Evolutionary conservation across 2,113 vertebrate genomes (phyloP).

Genomic region (Progne subis): DNA sequence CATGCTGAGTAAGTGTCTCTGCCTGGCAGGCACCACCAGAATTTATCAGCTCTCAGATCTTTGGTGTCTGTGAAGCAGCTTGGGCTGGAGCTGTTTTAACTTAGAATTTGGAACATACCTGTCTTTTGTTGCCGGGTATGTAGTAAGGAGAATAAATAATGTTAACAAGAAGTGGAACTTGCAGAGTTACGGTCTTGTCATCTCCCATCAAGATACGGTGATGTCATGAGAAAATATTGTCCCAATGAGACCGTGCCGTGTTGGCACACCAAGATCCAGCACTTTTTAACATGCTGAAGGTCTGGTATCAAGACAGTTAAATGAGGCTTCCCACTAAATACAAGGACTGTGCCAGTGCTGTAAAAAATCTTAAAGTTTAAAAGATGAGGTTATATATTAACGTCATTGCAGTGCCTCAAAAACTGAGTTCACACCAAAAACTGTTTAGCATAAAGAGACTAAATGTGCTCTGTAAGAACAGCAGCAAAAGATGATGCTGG

Average conservation of each 20-base stretch:
- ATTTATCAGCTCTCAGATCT: neutral
- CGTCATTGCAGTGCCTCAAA: neutral
- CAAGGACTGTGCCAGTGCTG: neutral
- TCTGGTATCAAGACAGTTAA: neutral
- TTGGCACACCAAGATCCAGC: neutral
- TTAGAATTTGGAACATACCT: conserved; percentile 25
- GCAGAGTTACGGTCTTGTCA: neutral
- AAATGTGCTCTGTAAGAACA: neutral
- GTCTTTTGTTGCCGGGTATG: neutral
- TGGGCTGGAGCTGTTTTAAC: neutral
- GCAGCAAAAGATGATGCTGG: neutral
- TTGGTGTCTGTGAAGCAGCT: neutral
- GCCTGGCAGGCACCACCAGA: neutral
- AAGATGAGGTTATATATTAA: neutral
- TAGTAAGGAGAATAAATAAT: conserved; percentile 3
- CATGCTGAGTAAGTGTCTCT: neutral
- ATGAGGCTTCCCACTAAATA: neutral
- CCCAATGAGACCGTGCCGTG: neutral
- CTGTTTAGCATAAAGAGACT: neutral
- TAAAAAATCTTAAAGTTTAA: neutral
- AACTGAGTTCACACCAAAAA: neutral
- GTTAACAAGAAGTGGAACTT: neutral
- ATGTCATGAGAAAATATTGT: neutral
- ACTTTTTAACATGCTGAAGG: neutral
- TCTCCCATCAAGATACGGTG: neutral